Base-by-base conservation (phyloP, 2,888 invertebrate genomes). In the Andrena praecox region DNA sequence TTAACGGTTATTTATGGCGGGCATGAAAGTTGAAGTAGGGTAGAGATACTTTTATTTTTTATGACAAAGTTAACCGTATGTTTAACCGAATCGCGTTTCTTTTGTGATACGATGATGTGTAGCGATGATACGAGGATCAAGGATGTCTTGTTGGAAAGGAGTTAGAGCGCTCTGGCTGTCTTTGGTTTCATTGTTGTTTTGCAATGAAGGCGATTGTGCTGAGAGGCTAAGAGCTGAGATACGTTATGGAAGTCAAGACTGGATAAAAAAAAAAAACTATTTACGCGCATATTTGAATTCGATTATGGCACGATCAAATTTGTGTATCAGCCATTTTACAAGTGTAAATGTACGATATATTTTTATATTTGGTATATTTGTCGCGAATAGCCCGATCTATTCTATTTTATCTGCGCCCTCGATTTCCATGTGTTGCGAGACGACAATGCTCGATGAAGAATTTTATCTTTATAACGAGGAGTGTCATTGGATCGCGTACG, bases 181-280 rank as follows among this genome's bases (percentile, higher is more conserved):
- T 78, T 83, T 50, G 56, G n/a, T 73, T 75, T 64, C 63, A 54
- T 75, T 73, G 60, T 87, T 88, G 54, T 74, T 80, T 80, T 75
- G 74, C 80, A 82, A 74, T 69, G 62, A 64, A 83, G 29, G 12
- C 35, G 69, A 76, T 76, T 69, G 35, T 10, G 62, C 27, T 73
- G 68, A 73, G 35, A 52, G 48, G n/a, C 5, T 50, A 69, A 80
- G 68, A 69, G 16, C 66, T 50, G 69, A 74, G 56, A 29, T 50
- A 54, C 27, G 69, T 85, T 79, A 84, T 52, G 59, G 75, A 77
- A 80, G 76, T 87, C 86, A 84, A 89, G 87, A 89, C 87, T 88
- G 87, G 81, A 73, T 78, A 81, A 54, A 71, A 42, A 16, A 42
- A 3, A 35, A 8, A 35, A 85, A 70, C 63, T 71, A 82, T 82